Percentiles rank a stretch among this genome's conserved stretches.
Evolutionary conservation across 2,113 vertebrate genomes (phyloP).

Genomic region (Nothocercus julius): DNA sequence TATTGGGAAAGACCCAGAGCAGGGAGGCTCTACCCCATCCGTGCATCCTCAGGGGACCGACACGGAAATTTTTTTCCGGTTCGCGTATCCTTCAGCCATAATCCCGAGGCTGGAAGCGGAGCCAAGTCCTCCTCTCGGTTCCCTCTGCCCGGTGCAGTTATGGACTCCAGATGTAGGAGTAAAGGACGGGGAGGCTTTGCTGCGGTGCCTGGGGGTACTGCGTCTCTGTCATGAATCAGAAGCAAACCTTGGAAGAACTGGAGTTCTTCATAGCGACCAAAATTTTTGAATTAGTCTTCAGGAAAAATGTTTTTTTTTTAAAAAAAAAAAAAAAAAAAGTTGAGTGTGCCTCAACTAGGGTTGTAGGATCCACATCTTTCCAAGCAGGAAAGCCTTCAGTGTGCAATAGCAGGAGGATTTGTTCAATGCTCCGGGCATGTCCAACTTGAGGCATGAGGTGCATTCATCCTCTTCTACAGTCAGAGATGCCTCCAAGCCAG

Average conservation of each 20-base stretch:
- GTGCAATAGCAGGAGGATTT: neutral
- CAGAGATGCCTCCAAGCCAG: neutral
- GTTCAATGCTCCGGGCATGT: neutral
- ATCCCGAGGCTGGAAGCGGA: neutral
- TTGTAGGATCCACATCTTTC: neutral
- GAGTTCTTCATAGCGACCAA: neutral
- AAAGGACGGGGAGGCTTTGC: neutral
- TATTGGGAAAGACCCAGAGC: neutral
- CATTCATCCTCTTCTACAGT: neutral
- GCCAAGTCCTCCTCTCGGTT: neutral
- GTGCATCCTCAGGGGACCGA: neutral
- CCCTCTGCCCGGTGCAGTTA: neutral
- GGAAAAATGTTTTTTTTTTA: neutral
- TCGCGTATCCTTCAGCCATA: neutral
- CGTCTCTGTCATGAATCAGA: neutral
- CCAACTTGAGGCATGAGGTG: neutral
- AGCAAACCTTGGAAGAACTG: neutral
- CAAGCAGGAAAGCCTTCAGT: neutral
- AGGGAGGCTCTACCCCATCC: neutral
- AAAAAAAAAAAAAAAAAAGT: neutral
- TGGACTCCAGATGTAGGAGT: neutral
- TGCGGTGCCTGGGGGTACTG: neutral
- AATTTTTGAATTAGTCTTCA: neutral
- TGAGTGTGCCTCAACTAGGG: neutral
- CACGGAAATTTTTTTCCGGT: fast-evolving